Conservation (phyloP, 1,140 invertebrate species). For the Drosophila kepulauana region DNA sequence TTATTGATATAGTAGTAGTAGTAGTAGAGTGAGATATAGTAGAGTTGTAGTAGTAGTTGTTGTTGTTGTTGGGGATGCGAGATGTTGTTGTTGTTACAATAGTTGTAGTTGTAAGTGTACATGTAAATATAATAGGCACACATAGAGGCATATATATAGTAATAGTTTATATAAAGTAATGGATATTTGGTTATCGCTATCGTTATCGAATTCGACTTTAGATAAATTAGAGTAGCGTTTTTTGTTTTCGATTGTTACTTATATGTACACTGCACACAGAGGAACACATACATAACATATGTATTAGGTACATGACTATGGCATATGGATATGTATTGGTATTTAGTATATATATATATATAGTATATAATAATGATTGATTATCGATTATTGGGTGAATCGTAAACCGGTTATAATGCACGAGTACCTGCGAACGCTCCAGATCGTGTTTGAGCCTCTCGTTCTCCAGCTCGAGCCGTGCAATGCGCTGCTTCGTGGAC, state of each 20-base stretch:
- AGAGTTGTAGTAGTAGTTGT: slow-evolving; percentile 64
- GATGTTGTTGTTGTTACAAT: slow-evolving; percentile 61
- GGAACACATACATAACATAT: slow-evolving; percentile 45
- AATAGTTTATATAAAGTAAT: slow-evolving; percentile 17
- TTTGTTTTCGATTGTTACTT: slow-evolving; percentile 13
- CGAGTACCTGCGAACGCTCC: slow-evolving; percentile 89
- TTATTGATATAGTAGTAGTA: slow-evolving; percentile 46
- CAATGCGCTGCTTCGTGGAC: slow-evolving; percentile 93
- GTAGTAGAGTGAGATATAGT: slow-evolving; percentile 53
- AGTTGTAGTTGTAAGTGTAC: slow-evolving; percentile 68
- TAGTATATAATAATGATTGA: slow-evolving; percentile 40
- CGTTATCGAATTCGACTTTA: slow-evolving; percentile 15
- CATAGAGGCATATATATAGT: slow-evolving; percentile 64
- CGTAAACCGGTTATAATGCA: slow-evolving; percentile 74
- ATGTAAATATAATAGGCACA: slow-evolving; percentile 81
- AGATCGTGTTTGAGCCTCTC: slow-evolving; percentile 94
- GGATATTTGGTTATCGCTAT: slow-evolving; percentile 27
- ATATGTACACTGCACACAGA: slow-evolving; percentile 52
- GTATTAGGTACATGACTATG: slow-evolving; percentile 49
- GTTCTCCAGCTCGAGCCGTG: slow-evolving; percentile 94
- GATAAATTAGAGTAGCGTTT: slow-evolving; percentile 39
- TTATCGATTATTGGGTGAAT: slow-evolving; percentile 43
- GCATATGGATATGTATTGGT: slow-evolving; percentile 31
- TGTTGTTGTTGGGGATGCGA: slow-evolving; percentile 74
- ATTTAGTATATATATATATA: neutral